Base-by-base conservation (phyloP, 1,140 invertebrate species). In the Diabrotica undecimpunctata region DNA sequence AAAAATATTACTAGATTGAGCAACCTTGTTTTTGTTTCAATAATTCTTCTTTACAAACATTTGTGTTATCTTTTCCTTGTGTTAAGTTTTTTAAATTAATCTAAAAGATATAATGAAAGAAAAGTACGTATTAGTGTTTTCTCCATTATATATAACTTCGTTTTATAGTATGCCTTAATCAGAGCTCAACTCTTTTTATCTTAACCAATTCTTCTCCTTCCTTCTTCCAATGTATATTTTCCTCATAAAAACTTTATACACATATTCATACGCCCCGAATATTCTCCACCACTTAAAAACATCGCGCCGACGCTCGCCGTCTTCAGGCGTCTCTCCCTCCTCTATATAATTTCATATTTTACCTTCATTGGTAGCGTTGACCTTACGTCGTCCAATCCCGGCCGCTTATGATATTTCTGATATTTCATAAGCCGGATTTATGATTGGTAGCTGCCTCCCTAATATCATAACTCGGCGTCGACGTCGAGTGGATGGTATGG, bases 281-380 rank as follows among this genome's bases (percentile, higher is more conserved):
- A 46, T 9, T 57, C 55, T 57, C 55, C 55, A 57, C 55, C 55
- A 37, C 37, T 57, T 25, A 57, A 57, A 54, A 57, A 57, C 39
- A 8, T 60, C 61, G 68, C 65, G 61, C 68, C 65, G 68, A 65
- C 61, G 66, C 66, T 62, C 54, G 61, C 62, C 61, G 61, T 50
- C 54, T 50, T 14, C n/a, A n/a, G 13, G 25, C 58, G 58, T 60
- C 58, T 41, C 41, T 41, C 58, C 58, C 58, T 36, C 14, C 41
- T 36, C 11, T 51, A 57, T 74, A 73, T 74, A 66, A 74, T 73
- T 73, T 74, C 73, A 74, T 74, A 74, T 71, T 70, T 73, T 65
- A 66, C 61, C 71, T 70, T 63, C 56, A 74, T 74, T 74, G 73
- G 73, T 62, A 59, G 60, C 59, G 37, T 50, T 14, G 5, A 57